Percentiles rank a stretch among this genome's conserved stretches.
These are phyloP conservation scores for Corvus hawaiiensis DNA, from an alignment of 2,113 vertebrate species.

Conservation along the genomic window DNA sequence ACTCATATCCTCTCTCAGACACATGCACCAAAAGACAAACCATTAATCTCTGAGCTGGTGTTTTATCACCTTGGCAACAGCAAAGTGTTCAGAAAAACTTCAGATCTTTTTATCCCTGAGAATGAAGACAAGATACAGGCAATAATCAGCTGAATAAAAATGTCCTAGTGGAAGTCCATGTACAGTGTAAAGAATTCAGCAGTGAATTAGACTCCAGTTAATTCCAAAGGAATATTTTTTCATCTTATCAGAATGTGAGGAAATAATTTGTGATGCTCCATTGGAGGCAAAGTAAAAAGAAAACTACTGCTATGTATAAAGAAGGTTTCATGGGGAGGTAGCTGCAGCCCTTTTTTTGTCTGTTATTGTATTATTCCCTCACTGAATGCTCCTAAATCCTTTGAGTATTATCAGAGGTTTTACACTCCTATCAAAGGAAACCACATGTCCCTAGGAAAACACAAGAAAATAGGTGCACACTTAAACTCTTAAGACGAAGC, in stretches of 20 bases:
- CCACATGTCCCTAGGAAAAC: neutral
- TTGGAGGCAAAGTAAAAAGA: neutral
- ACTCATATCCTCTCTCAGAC: neutral
- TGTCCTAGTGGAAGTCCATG: neutral
- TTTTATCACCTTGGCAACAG: conserved; percentile 36
- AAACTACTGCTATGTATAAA: neutral
- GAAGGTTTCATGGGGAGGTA: neutral
- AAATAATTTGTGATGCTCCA: neutral
- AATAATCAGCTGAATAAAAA: neutral
- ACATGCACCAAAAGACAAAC: neutral
- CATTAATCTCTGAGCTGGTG: neutral
- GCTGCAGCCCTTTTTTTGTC: neutral
- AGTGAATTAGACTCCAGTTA: neutral
- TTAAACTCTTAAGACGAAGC: neutral
- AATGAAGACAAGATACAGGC: neutral
- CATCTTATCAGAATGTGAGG: neutral
- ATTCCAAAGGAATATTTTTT: neutral
- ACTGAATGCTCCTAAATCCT: neutral
- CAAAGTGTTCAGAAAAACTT: conserved; percentile 14
- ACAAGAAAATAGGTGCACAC: neutral
- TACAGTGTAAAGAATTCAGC: neutral
- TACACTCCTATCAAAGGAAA: neutral
- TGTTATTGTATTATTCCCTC: neutral
- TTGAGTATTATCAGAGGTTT: neutral
- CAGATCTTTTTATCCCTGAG: neutral